A percentile compares a stretch with the other conserved stretches of the same genome.
Conservation (phyloP, 2,113 vertebrate genomes). For the Sceloporus undulatus region DNA sequence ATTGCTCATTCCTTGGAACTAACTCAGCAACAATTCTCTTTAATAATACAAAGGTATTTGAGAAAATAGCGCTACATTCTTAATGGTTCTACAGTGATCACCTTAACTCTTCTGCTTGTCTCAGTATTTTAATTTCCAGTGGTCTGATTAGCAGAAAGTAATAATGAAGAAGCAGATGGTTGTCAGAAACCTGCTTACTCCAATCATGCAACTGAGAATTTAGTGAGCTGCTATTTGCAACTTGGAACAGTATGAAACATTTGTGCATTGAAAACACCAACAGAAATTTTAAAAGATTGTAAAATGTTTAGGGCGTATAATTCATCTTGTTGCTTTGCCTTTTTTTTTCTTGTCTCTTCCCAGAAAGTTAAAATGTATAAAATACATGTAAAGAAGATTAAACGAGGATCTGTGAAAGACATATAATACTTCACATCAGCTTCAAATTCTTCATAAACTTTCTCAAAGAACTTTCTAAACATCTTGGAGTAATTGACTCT, state of each 20-base stretch:
- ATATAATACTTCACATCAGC: slow-evolving; percentile 43
- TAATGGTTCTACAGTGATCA: slow-evolving; percentile 30
- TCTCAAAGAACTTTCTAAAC: slow-evolving; percentile 56
- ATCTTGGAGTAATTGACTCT: slow-evolving; percentile 54
- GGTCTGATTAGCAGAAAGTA: slow-evolving; percentile 59
- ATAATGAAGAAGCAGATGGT: slow-evolving; percentile 65
- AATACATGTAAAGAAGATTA: slow-evolving; percentile 42
- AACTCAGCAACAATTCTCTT: background rate
- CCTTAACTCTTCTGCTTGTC: slow-evolving; percentile 65
- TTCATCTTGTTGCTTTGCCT: slow-evolving; percentile 14
- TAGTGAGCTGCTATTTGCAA: slow-evolving; percentile 46
- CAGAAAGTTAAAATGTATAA: slow-evolving; percentile 59
- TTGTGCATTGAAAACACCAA: slow-evolving; percentile 40
- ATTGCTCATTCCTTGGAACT: background rate
- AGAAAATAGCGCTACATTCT: slow-evolving; percentile 47
- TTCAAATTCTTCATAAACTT: slow-evolving; percentile 43
- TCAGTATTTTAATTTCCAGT: slow-evolving; percentile 73
- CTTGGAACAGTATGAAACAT: slow-evolving; percentile 51
- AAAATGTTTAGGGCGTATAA: slow-evolving; percentile 57
- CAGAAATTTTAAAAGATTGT: slow-evolving; percentile 53
- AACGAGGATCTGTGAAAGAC: slow-evolving; percentile 27
- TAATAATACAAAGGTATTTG: background rate
- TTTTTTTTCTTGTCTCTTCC: slow-evolving; percentile 48
- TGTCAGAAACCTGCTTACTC: slow-evolving; percentile 75
- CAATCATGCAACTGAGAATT: slow-evolving; percentile 54